Conservation (phyloP, 2,113 vertebrate species). For the Eulacestoma nigropectus region DNA sequence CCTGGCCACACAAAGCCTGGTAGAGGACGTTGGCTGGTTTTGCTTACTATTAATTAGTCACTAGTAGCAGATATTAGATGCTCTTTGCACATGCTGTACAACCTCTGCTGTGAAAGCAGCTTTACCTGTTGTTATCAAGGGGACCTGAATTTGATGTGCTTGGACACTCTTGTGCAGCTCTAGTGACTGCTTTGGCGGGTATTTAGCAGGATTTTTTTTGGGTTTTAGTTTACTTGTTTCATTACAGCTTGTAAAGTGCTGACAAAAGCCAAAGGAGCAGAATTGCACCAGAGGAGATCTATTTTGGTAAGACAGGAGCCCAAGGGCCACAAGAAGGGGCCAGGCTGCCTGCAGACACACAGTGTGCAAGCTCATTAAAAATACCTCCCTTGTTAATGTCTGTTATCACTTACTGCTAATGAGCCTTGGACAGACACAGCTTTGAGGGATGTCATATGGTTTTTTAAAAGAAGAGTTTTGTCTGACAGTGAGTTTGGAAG, state of each 20-base stretch:
- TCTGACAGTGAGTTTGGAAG: neutral
- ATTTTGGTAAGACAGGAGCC: neutral
- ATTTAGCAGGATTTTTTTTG: neutral
- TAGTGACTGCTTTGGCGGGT: neutral
- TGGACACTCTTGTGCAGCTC: neutral
- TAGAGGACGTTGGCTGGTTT: neutral
- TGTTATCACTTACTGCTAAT: slow-evolving; percentile 5
- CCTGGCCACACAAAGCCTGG: neutral
- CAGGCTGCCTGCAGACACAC: neutral
- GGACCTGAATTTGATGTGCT: neutral
- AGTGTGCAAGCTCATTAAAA: neutral
- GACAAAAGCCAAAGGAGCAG: neutral
- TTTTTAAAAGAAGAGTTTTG: neutral
- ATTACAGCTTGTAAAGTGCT: neutral
- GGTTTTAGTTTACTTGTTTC: neutral
- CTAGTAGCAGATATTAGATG: neutral
- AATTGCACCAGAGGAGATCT: neutral
- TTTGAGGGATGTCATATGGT: neutral
- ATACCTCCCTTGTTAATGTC: neutral
- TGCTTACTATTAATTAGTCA: neutral
- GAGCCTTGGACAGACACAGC: neutral
- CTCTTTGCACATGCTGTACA: neutral
- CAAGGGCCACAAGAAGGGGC: neutral
- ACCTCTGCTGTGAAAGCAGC: neutral
- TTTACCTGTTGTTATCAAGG: neutral